phyloP scores from a whole-genome alignment of 2,888 invertebrate species.

The Acanthosepion lycidas region DNA sequence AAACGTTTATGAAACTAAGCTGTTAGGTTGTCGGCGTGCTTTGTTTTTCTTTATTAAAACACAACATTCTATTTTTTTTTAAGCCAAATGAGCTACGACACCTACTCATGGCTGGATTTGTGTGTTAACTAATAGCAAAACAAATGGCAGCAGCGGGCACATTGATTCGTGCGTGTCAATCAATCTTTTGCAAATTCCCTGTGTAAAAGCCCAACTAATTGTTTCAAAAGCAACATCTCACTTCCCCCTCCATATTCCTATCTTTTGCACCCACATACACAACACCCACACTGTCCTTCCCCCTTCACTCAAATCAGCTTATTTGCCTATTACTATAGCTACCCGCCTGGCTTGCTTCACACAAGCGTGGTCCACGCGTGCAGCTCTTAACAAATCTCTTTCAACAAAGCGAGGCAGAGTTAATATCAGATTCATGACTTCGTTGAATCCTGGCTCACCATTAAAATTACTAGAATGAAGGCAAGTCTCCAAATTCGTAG shows the following conservation, averaged over 20 bases:
- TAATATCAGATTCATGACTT: no score
- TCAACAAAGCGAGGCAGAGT: not conserved
- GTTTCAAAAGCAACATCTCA: no score
- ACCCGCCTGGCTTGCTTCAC: not conserved
- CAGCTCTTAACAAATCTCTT: not conserved
- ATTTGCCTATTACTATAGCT: not conserved
- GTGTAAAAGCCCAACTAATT: no score
- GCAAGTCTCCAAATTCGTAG: no score
- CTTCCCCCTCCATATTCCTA: not conserved
- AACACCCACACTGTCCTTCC: no score
- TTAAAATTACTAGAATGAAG: no score
- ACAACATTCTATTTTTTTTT: not conserved
- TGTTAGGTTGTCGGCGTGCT: no score
- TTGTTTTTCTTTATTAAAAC: no score
- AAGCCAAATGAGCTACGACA: not conserved
- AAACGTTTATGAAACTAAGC: no score
- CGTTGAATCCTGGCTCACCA: no score
- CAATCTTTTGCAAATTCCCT: no score
- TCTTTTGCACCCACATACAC: not conserved
- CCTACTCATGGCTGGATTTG: not conserved
- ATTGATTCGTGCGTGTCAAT: not conserved
- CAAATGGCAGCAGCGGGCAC: not conserved
- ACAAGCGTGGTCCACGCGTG: not conserved
- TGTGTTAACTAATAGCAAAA: not conserved
- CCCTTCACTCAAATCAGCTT: not conserved